Conservation (phyloP, 1,140 invertebrate species). For the Drosophila repletoides region DNA sequence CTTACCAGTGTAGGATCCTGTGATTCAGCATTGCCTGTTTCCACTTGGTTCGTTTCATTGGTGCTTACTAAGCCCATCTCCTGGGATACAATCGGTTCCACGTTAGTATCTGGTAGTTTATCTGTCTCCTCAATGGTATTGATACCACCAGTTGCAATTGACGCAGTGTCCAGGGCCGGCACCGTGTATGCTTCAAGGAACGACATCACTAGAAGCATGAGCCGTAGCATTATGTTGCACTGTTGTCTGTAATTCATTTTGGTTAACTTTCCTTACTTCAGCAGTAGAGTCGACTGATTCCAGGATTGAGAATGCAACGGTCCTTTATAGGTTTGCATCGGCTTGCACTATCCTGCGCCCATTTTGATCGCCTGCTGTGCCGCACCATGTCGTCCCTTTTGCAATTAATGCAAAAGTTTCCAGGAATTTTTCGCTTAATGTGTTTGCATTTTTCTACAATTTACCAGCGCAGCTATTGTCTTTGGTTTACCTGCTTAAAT, state of each 20-base stretch:
- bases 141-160: slow-evolving; percentile 19
- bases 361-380: slow-evolving; percentile 37
- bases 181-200: slow-evolving; percentile 17
- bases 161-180: slow-evolving; percentile 47
- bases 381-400: slow-evolving; percentile 7
- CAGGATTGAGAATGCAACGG: not conserved
- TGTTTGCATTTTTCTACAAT: slow-evolving; percentile 16
- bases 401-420: slow-evolving; percentile 52
- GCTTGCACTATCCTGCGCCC: not conserved
- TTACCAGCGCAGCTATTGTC: slow-evolving; percentile 17
- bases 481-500: slow-evolving; percentile 4
- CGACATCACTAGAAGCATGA: slow-evolving; percentile 33
- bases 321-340: slow-evolving; percentile 43
- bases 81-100: slow-evolving; percentile 1
- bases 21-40: not conserved
- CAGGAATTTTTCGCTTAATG: slow-evolving; percentile 32
- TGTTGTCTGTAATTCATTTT: slow-evolving; percentile 32
- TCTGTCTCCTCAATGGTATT: slow-evolving; percentile 57
- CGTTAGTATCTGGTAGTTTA: slow-evolving; percentile 45
- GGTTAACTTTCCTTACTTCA: slow-evolving; percentile 2
- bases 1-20: slow-evolving; percentile 46
- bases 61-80: not conserved
- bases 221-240: slow-evolving; percentile 9
- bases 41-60: slow-evolving; percentile 21
- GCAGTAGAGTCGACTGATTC: not conserved